Conservation (phyloP, 2,888 invertebrate species). For the Flabesymbios commensalis region DNA sequence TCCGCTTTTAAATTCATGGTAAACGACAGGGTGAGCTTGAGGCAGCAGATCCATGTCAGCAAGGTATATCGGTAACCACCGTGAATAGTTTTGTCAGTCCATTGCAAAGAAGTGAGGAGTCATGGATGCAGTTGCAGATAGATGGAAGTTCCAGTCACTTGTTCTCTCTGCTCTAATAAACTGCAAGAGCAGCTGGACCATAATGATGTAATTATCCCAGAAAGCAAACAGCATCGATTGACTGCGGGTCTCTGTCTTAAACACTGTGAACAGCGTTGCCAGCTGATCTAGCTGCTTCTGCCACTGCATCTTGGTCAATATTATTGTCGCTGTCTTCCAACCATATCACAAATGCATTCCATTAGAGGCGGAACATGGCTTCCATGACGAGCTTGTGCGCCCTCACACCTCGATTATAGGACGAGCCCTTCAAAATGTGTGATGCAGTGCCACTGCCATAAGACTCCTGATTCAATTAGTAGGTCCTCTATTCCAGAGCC, state of each 20-base stretch:
- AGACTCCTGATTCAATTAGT: conserved; percentile 5
- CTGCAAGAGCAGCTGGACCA: not conserved
- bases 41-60: no score
- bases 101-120: no score
- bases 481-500: conserved; percentile 4
- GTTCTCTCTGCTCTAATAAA: no score
- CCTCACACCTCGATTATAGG: conserved; percentile 1
- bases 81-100: no score
- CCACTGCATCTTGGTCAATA: not conserved
- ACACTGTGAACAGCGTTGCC: not conserved
- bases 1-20: no score
- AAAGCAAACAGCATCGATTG: not conserved
- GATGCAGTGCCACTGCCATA: conserved; percentile 2
- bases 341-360: not conserved
- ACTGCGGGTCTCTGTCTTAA: not conserved
- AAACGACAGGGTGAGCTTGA: no score
- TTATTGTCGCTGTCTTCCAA: not conserved
- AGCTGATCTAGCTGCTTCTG: not conserved
- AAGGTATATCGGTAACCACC: no score
- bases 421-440: not conserved
- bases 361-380: conserved; percentile 2
- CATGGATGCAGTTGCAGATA: no score
- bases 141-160: no score
- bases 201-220: not conserved
- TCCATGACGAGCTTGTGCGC: conserved; percentile 1